phyloP scores from a whole-genome alignment of 2,113 vertebrate species.

The Choloepus hoffmanni region DNA sequence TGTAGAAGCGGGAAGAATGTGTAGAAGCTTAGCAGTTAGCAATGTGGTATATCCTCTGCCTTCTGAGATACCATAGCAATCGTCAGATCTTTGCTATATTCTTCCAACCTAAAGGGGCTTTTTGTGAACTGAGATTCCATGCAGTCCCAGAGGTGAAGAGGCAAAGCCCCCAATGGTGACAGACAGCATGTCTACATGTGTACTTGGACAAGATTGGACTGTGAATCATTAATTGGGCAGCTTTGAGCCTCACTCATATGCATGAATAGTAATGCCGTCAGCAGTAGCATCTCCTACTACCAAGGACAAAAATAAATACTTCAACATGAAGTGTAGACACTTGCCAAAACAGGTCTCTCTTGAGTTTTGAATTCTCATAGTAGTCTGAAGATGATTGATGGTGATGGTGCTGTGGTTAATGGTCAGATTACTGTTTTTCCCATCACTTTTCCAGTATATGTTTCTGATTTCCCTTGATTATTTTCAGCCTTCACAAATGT shows the following conservation, averaged over 20 bases:
- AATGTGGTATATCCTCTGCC: too few species aligned
- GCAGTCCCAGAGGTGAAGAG: neutral
- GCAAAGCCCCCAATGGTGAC: neutral
- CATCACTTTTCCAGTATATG: neutral
- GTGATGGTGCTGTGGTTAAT: neutral
- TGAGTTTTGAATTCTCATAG: constrained; percentile 45
- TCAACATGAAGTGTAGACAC: neutral
- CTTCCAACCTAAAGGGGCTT: neutral
- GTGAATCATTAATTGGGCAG: neutral
- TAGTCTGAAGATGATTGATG: neutral
- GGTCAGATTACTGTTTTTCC: neutral
- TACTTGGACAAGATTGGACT: neutral
- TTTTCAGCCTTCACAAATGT: neutral
- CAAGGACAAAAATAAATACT: constrained; percentile 51
- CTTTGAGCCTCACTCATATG: neutral
- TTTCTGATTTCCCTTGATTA: neutral
- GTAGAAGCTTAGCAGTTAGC: neutral
- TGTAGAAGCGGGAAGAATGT: neutral
- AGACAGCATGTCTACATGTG: neutral
- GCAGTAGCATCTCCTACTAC: neutral
- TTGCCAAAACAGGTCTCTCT: neutral
- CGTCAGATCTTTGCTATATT: neutral
- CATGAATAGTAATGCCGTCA: neutral
- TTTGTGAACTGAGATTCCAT: neutral
- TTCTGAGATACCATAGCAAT: neutral